Evolutionary conservation across 2,797 vertebrate genomes (phyloP).

Genomic region (Dermochelys coriacea): DNA sequence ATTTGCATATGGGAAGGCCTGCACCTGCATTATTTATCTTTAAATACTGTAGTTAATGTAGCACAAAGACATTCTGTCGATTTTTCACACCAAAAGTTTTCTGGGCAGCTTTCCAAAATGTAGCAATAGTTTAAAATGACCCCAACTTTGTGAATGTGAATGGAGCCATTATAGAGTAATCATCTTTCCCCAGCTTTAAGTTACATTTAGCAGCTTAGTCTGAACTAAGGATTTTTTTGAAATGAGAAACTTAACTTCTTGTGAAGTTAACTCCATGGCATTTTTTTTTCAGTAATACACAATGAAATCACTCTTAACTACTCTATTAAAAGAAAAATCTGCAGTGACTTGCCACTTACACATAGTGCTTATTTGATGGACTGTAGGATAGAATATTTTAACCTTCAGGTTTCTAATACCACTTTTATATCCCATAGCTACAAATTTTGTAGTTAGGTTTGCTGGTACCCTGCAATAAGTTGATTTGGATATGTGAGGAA

Average conservation of each 20-base stretch:
- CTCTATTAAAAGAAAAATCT: neutral
- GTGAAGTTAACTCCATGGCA: constrained; percentile 44
- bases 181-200: constrained; percentile 38
- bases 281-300: neutral
- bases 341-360: neutral
- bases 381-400: neutral
- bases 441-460: neutral
- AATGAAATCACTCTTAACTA: constrained; percentile 3
- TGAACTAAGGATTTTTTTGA: neutral
- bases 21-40: constrained; percentile 45
- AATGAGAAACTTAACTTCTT: constrained; percentile 32
- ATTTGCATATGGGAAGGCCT: neutral
- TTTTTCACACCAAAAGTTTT: constrained; percentile 65
- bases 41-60: constrained; percentile 61
- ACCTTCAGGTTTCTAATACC: neutral
- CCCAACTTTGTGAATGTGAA: constrained; percentile 51
- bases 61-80: constrained; percentile 37
- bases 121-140: constrained; percentile 56
- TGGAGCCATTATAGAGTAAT: constrained; percentile 57
- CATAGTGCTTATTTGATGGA: neutral
- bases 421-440: neutral
- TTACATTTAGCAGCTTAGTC: constrained; percentile 27
- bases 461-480: neutral
- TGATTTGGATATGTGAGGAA: neutral
- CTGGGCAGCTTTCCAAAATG: constrained; percentile 67